Evolutionary conservation across 37 sponge, comb jelly and placozoan species (phyloP).

Genomic region (Petrosia ficiformis): DNA sequence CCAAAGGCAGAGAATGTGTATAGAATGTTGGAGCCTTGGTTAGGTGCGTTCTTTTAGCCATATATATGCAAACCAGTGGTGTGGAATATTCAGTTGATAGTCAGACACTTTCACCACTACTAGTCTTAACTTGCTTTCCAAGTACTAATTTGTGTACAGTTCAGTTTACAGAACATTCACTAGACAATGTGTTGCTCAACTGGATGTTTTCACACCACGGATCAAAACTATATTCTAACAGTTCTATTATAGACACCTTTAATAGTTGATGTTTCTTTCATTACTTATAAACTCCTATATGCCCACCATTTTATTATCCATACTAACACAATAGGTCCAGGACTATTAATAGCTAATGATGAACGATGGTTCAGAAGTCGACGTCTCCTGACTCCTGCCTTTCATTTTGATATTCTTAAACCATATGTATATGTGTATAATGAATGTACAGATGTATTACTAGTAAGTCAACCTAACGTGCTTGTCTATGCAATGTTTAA

Average conservation of each 20-base stretch:
- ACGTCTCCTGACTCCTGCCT: constrained; percentile 83
- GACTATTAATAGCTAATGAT: constrained; percentile 71
- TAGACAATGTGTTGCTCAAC: too few species aligned
- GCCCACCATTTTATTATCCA: background rate
- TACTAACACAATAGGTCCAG: constrained; percentile 72
- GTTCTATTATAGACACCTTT: constrained; percentile 67
- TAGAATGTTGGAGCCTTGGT: background rate
- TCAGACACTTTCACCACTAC: background rate
- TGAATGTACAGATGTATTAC: constrained; percentile 22
- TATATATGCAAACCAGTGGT: too few species aligned
- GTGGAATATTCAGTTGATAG: too few species aligned
- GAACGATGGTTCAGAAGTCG: constrained; percentile 64
- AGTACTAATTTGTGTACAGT: too few species aligned
- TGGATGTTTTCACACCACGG: constrained; percentile 43
- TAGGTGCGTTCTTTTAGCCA: constrained; percentile 14
- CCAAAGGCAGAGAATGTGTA: background rate
- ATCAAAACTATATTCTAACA: constrained; percentile 57
- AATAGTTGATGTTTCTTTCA: too few species aligned
- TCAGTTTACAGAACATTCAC: too few species aligned
- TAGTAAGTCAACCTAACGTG: constrained; percentile 26
- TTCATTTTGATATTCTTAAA: constrained; percentile 82
- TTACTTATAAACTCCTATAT: too few species aligned
- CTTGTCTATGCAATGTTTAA: constrained; percentile 51
- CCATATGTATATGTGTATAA: constrained; percentile 62
- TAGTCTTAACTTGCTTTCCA: background rate